Evolutionary conservation across 1,140 invertebrate species (phyloP).

Genomic region (Diprion similis): DNA sequence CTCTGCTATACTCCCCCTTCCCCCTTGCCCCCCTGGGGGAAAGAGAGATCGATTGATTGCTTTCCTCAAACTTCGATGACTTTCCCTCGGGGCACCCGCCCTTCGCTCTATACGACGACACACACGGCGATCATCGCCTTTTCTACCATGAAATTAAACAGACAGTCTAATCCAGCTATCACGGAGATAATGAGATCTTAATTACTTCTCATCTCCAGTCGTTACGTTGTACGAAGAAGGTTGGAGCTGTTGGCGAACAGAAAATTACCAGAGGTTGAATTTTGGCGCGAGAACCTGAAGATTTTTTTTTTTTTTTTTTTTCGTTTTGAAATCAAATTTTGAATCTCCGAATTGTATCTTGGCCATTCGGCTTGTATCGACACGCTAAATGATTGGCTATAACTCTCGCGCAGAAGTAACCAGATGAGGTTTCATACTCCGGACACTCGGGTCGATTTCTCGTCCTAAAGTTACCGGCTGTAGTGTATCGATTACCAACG

Average conservation of each 20-base stretch:
- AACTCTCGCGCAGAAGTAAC: neutral
- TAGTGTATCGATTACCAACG: neutral
- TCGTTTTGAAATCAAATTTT: neutral
- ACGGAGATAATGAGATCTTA: no score
- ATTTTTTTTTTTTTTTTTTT: no score
- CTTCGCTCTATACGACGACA: neutral
- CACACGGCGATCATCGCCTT: no score
- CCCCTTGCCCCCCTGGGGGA: no score
- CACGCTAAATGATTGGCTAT: no score
- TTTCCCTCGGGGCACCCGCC: neutral
- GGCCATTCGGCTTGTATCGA: neutral
- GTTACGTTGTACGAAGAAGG: no score
- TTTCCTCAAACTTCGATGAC: constrained; percentile 54
- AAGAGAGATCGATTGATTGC: constrained; percentile 50
- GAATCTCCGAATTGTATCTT: neutral
- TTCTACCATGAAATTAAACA: no score
- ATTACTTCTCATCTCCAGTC: no score
- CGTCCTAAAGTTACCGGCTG: neutral
- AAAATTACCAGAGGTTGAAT: no score
- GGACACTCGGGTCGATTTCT: neutral
- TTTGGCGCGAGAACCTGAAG: no score
- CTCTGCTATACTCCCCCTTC: constrained; percentile 12
- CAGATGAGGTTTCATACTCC: neutral
- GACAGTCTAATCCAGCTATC: no score
- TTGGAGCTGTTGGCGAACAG: no score